Conservation (phyloP, 2,113 vertebrate genomes). For the Macroglossus sobrinus region DNA sequence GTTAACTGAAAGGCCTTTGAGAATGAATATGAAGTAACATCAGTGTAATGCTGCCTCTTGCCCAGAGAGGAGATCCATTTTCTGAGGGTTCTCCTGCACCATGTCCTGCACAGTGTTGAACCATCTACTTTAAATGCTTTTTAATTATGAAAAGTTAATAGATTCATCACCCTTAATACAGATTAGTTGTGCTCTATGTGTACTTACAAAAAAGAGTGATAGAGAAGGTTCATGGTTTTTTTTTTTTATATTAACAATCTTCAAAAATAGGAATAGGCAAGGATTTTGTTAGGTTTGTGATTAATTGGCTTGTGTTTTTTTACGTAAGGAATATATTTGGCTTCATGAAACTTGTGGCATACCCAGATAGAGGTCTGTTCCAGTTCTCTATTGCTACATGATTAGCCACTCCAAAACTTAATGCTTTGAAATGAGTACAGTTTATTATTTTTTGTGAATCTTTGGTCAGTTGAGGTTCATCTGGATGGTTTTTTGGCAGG, state of each 20-base stretch:
- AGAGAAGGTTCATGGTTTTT: not conserved
- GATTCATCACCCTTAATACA: not conserved
- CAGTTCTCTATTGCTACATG: not conserved
- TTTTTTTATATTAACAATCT: not conserved
- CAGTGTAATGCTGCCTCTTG: not conserved
- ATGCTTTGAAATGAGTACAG: not conserved
- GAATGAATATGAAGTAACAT: not conserved
- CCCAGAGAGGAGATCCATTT: not conserved
- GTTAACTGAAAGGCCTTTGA: conserved; percentile 5
- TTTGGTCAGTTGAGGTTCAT: not conserved
- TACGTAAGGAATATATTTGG: not conserved
- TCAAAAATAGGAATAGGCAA: not conserved
- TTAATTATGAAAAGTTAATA: conserved; percentile 26
- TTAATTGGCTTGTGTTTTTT: not conserved
- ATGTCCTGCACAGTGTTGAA: not conserved
- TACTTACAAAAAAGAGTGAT: not conserved
- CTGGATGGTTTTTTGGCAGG: not conserved
- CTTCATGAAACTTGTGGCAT: not conserved
- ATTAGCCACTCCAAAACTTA: not conserved
- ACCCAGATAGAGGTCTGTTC: not conserved
- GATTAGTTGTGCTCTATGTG: not conserved
- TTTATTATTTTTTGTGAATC: not conserved
- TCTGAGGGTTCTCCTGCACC: not conserved
- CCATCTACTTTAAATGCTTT: conserved; percentile 14
- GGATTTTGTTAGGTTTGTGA: not conserved